Base-by-base conservation (phyloP, 2,113 vertebrate species). In the Periophthalmus modestus region DNA sequence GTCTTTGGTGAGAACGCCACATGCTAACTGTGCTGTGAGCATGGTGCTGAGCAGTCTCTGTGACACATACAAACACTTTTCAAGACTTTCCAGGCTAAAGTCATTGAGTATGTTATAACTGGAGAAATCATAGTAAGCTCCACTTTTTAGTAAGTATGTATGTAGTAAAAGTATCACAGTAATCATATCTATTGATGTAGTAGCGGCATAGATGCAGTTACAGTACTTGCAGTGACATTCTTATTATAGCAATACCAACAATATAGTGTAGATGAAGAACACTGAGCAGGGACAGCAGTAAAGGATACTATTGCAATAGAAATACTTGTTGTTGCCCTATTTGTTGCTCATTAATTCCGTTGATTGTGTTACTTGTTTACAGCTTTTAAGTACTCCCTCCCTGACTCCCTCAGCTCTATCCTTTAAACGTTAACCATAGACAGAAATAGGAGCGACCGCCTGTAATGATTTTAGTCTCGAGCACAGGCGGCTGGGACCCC, bases 1-100 rank as follows among this genome's bases (percentile, higher is more conserved):
- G 83, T 83, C 89, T 87, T 82, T 85, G 89, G 77, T 83, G 87
- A 89, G 85, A 85, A 86, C 77, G 79, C 81, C 86, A 85, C 84
- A 76, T 72, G 82, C 82, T 86, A 79, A 74, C 72, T 73, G 66
- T 67, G 9, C 73, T 81, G 62, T 73, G 78, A 81, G 57, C 84
- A 76, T 71, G 73, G 75, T 72, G 75, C 70, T 55, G 65, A 46
- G 52, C 65, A 14, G 61, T n/a, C 54, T 34, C 82, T 72, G 24
- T 62, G 63, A 80, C 81, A 74, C 76, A 73, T 48, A n/a, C 72
- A 58, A 57, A 50, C 58, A 13, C 15, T 3, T 33, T 43, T 43
- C 7, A 21, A 73, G 61, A 77, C 65, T 62, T 18, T 61, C 10
- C 11, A 24, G 57, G 4, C 9, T 24, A 24, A 18, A 16, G 3